Conservation (phyloP, 2,888 invertebrate genomes). For the Sminthurinus aureus region DNA sequence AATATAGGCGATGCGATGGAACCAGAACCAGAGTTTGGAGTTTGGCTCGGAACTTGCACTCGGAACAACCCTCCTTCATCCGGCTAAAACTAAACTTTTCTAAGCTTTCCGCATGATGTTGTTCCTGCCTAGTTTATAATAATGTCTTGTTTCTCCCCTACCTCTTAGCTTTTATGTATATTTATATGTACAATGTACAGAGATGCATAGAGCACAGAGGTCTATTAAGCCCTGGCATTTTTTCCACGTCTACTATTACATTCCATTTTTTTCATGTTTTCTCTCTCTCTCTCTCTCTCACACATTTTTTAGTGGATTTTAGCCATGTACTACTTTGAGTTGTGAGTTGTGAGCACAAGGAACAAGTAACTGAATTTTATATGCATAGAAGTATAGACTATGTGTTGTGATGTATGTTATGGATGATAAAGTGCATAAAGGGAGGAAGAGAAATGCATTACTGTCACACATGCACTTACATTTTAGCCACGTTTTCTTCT, state of each 20-base stretch:
- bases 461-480: no score
- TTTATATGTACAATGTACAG: neutral
- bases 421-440: neutral
- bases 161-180: neutral
- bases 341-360: no score
- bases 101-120: slow-evolving; percentile 37
- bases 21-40: no score
- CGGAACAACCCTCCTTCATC: slow-evolving; percentile 39
- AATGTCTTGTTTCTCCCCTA: slow-evolving; percentile 32
- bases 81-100: slow-evolving; percentile 39
- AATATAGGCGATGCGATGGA: no score
- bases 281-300: no score
- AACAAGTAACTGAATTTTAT: no score
- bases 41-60: neutral
- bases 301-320: no score
- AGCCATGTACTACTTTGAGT: no score
- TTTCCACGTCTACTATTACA: neutral
- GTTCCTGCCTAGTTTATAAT: slow-evolving; percentile 29
- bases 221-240: neutral
- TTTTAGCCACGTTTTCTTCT: neutral
- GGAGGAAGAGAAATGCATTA: no score
- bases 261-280: no score
- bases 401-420: neutral
- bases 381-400: no score
- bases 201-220: neutral